Conservation (phyloP, 2,888 invertebrate species). For the Drosophila mercatorum region DNA sequence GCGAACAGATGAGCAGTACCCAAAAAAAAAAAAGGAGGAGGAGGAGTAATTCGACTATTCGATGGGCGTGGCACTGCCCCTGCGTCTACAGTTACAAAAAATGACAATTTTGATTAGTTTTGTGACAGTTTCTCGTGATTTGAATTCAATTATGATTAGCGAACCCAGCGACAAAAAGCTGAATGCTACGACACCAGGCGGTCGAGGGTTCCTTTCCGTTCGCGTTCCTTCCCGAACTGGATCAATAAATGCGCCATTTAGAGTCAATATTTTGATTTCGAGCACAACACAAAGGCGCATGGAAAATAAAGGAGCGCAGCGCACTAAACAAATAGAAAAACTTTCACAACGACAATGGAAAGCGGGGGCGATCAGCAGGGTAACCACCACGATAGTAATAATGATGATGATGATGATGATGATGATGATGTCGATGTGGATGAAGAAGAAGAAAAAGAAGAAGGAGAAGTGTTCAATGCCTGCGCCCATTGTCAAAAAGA, state of each 20-base stretch:
- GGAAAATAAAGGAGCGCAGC: constrained; percentile 38
- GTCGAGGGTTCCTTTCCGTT: not conserved
- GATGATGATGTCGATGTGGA: constrained; percentile 3
- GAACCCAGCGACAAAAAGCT: constrained; percentile 36
- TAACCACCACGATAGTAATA: not conserved
- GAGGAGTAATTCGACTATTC: not conserved
- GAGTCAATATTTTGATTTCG: constrained; percentile 75
- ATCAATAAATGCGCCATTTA: constrained; percentile 72
- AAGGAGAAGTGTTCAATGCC: constrained; percentile 55
- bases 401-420: constrained; percentile 1
- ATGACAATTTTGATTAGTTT: constrained; percentile 78
- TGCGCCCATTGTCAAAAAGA: constrained; percentile 76
- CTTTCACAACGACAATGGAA: constrained; percentile 55
- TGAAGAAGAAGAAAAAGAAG: not conserved
- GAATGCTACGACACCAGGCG: constrained; percentile 16
- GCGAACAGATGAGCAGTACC: constrained; percentile 57
- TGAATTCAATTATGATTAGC: constrained; percentile 76
- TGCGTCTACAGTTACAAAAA: constrained; percentile 54
- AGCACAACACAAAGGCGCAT: constrained; percentile 62
- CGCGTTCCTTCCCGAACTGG: constrained; percentile 18
- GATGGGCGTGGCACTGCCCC: not conserved
- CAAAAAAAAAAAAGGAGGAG: not conserved
- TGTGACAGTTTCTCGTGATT: constrained; percentile 80
- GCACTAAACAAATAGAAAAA: constrained; percentile 72
- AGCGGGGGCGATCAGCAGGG: constrained; percentile 5